phyloP scores from a whole-genome alignment of 1,140 invertebrate genomes.

The Drosophila miranda region DNA sequence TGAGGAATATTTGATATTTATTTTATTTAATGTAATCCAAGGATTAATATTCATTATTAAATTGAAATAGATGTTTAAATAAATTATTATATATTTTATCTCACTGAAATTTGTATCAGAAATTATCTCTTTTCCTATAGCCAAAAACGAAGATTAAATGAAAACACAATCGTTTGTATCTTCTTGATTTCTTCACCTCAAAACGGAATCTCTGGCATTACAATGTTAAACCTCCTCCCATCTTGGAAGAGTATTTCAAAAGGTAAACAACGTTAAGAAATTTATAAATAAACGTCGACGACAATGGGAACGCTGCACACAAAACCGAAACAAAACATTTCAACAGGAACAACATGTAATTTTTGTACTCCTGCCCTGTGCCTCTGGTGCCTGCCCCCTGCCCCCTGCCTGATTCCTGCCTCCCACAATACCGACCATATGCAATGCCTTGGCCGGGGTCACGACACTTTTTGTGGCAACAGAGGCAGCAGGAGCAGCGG shows the following conservation, averaged over 20 bases:
- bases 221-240: no score
- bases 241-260: conserved; percentile 39
- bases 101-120: no score
- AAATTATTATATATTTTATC: no score
- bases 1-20: no score
- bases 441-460: conserved; percentile 73
- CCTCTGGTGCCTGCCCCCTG: conserved; percentile 11
- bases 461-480: conserved; percentile 80
- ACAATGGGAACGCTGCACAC: conserved; percentile 70
- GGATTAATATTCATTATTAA: no score
- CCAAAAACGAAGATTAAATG: not conserved
- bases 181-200: no score
- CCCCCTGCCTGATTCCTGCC: conserved; percentile 27
- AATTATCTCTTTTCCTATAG: no score
- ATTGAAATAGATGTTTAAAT: not conserved
- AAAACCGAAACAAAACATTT: conserved; percentile 70
- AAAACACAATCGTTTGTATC: no score
- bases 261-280: conserved; percentile 40
- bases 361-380: conserved; percentile 54
- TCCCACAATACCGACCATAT: conserved; percentile 64
- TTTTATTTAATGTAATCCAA: no score
- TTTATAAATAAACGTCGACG: conserved; percentile 75
- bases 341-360: conserved; percentile 80
- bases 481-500: conserved; percentile 24
- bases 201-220: not conserved